Evolutionary conservation across 2,888 invertebrate genomes (phyloP), one percentile per base, ranked within the genome.

Genomic region (Agonopterix arenella): DNA sequence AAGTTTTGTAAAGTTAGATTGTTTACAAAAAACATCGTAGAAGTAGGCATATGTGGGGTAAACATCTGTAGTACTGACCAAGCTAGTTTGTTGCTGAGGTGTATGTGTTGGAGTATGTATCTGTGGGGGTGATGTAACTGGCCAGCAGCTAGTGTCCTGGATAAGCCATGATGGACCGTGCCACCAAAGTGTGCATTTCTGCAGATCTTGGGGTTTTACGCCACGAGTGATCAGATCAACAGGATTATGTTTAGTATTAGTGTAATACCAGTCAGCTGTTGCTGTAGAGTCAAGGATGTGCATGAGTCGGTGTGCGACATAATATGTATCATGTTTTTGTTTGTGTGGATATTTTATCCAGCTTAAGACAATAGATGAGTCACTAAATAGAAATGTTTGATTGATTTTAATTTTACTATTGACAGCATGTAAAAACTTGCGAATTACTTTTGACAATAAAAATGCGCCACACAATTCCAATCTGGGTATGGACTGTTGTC

Each of bases 281-380:
- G 40, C 7, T 8, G 50, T 50, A 2, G n/a, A 4, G n/a, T 50
- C 46, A 1, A 53, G 2, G 7, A 53, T 46, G n/a, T 48, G 11
- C 41, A 41, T 50, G 5, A 53, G 2, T 10, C 52, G 43, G 36
- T 49, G 46, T 8, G 47, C 8, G 2, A 49, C 48, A 36, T 45
- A 49, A 28, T 9, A 11, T n/a, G n/a, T n/a, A n/a, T n/a, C n/a
- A 41, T 47, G 11, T 10, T 18, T 9, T 42, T 47, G 45, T 42
- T 50, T 52, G 49, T 51, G 52, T 28, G 52, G 52, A 16, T 48
- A 47, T 38, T 49, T 52, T 13, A 55, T 52, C 55, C 55, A 55
- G 48, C 36, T 18, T 4, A 55, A 16, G n/a, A 55, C 49, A 38
- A 52, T 49, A 10, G 38, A 44, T 10, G 52, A 55, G 28, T 52